phyloP scores from a whole-genome alignment of 92 coral and sea anemone genomes.

The Galaxea fascicularis region DNA sequence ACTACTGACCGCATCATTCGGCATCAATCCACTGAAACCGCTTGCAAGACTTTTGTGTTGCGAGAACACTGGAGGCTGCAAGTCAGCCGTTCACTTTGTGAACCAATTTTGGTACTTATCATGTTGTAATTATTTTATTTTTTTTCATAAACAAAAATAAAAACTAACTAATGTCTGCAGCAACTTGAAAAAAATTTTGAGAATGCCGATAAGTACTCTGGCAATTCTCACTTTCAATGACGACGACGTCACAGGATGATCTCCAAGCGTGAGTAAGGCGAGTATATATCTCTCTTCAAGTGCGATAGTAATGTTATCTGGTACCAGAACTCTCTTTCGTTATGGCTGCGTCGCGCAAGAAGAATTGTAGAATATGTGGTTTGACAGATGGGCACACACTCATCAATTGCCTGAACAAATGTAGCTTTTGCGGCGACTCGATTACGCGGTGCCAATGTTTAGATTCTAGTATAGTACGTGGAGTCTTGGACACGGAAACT shows the following conservation, averaged over 20 bases:
- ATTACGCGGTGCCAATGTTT: slow-evolving; percentile 13
- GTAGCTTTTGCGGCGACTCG: slow-evolving; percentile 19
- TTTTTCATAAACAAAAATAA: slow-evolving; percentile 24
- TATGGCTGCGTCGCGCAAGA: slow-evolving; percentile 31
- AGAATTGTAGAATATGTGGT: slow-evolving; percentile 25
- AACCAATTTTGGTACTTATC: too few relatives aligned
- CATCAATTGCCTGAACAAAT: slow-evolving; percentile 9
- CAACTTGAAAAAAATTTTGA: slow-evolving; percentile 5
- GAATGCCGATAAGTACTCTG: slow-evolving; percentile 18
- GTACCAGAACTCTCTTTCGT: slow-evolving; percentile 24
- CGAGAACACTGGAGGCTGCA: slow-evolving; percentile 21
- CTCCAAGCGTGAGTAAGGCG: slow-evolving; percentile 26
- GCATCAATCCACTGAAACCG: too few relatives aligned
- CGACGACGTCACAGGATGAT: slow-evolving; percentile 17
- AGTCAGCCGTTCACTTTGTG: not conserved
- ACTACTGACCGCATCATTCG: not conserved
- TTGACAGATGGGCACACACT: slow-evolving; percentile 26
- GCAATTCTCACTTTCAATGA: slow-evolving; percentile 12
- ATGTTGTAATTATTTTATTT: not conserved
- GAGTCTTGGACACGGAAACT: slow-evolving; percentile 15
- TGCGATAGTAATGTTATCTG: slow-evolving; percentile 19
- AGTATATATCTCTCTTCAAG: slow-evolving; percentile 33
- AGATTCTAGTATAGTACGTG: slow-evolving; percentile 23
- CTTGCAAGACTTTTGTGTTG: too few relatives aligned
- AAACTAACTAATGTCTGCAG: slow-evolving; percentile 10